Conservation (phyloP, 1,140 invertebrate species). For the Heliconius himera region DNA sequence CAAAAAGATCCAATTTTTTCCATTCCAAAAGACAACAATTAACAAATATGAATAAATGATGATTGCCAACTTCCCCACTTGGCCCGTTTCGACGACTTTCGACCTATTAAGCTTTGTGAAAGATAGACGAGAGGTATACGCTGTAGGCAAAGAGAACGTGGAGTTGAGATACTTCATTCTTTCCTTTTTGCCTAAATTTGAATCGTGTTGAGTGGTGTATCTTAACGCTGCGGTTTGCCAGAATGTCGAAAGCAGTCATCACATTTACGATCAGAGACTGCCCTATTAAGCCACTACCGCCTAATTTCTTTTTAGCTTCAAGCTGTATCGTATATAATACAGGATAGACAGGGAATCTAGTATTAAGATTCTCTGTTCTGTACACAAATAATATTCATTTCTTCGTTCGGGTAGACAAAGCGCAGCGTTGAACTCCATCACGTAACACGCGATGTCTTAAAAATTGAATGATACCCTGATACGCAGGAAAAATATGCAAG, state of each 20-base stretch:
- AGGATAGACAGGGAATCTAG: no score
- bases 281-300: background rate
- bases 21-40: background rate
- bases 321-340: no score
- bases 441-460: no score
- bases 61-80: slow-evolving; percentile 4
- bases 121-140: background rate
- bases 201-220: background rate
- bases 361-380: no score
- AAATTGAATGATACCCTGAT: no score
- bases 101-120: slow-evolving; percentile 12
- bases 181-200: background rate
- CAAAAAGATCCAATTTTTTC: no score
- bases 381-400: no score
- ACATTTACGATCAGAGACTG: background rate
- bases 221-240: background rate
- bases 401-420: no score
- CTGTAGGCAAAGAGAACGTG: background rate
- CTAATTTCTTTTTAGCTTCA: no score
- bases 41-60: slow-evolving; percentile 13
- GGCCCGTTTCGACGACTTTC: slow-evolving; percentile 6
- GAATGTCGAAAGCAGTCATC: no score
- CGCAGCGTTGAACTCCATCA: no score
- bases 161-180: background rate
- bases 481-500: no score